Evolutionary conservation across 2,888 invertebrate genomes (phyloP).

Genomic region (Tanypteryx hageni): DNA sequence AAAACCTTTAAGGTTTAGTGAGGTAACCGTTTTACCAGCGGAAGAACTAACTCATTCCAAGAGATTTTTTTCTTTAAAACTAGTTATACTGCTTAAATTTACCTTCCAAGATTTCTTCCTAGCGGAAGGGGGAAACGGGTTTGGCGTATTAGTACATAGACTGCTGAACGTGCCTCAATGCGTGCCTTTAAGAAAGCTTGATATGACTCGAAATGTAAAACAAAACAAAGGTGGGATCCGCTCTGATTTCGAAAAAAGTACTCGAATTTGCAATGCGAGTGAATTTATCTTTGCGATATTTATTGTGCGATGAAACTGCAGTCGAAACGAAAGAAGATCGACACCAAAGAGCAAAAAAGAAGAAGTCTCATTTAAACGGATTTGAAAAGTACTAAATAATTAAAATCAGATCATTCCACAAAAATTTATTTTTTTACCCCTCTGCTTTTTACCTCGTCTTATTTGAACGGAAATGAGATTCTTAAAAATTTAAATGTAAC

Average conservation of each 20-base stretch:
- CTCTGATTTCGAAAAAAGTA: not conserved
- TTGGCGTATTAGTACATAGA: not conserved
- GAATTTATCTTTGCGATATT: not conserved
- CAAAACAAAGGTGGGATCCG: not conserved
- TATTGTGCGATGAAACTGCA: not conserved
- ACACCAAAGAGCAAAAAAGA: too few species aligned
- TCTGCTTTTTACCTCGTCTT: too few species aligned
- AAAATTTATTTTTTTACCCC: too few species aligned
- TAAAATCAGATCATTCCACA: too few species aligned
- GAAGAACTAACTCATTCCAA: not conserved
- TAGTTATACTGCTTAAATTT: not conserved
- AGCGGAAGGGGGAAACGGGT: not conserved
- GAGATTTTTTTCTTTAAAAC: not conserved
- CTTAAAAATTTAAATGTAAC: too few species aligned
- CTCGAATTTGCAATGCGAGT: not conserved
- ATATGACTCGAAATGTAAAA: not conserved
- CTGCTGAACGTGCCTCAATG: not conserved
- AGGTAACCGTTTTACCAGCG: too few species aligned
- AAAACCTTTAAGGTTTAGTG: too few species aligned
- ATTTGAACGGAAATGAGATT: too few species aligned
- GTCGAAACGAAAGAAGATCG: too few species aligned
- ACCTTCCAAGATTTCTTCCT: constrained; percentile 7
- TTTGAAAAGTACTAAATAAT: too few species aligned
- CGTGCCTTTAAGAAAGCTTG: not conserved
- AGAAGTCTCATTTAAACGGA: not conserved